Conservation (phyloP, 1,140 invertebrate genomes). For the Colletes gigas region DNA sequence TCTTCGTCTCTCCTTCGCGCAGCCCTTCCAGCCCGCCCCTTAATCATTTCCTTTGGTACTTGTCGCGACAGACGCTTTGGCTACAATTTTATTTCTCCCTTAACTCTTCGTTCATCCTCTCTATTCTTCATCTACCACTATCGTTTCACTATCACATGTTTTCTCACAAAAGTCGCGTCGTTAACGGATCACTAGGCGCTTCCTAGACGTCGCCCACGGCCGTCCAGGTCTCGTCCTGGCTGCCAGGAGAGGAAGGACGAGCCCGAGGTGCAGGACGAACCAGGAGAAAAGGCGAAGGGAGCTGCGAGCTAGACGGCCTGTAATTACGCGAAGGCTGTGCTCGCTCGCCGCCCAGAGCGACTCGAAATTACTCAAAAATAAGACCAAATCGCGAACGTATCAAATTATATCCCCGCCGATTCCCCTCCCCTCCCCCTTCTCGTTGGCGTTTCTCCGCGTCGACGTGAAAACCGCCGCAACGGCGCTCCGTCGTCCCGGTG, state of each 20-base stretch:
- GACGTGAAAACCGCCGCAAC: background rate
- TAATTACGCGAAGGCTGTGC: slow-evolving; percentile 73
- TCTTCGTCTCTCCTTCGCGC: too few relatives aligned
- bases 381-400: slow-evolving; percentile 77
- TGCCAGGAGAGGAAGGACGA: background rate
- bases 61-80: too few relatives aligned
- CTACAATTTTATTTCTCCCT: background rate
- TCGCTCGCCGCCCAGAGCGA: slow-evolving; percentile 72
- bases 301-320: slow-evolving; percentile 66
- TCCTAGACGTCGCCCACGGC: slow-evolving; percentile 72
- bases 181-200: slow-evolving; percentile 58
- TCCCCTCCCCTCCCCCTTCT: too few relatives aligned
- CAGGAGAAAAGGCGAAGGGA: slow-evolving; percentile 1
- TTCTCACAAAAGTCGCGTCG: slow-evolving; percentile 18
- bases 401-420: slow-evolving; percentile 73
- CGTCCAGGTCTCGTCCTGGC: background rate
- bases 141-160: background rate
- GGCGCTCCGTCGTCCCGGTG: background rate
- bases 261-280: too few relatives aligned
- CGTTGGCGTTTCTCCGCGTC: background rate
- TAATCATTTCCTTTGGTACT: too few relatives aligned
- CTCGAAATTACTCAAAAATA: slow-evolving; percentile 79
- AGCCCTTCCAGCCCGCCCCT: too few relatives aligned
- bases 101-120: background rate
- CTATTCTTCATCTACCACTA: background rate